Evolutionary conservation across 2,113 vertebrate genomes (phyloP).

Genomic region (Arothron firmamentum): DNA sequence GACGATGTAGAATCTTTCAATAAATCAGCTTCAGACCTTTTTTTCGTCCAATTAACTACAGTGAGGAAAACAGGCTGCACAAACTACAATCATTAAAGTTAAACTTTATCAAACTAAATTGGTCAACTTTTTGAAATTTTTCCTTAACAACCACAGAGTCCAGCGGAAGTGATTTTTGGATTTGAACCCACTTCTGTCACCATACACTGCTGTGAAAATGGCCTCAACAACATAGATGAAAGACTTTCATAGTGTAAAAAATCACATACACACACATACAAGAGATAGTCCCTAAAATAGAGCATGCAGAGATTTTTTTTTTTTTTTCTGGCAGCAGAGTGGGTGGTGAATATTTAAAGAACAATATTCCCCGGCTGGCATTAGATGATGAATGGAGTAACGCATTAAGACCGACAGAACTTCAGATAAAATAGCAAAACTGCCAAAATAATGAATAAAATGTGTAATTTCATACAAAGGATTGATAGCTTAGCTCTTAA

Average conservation of each 20-base stretch:
- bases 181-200: no score
- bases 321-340: slow-evolving; percentile 3
- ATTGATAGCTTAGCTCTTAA: slow-evolving; percentile 19
- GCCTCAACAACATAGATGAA: no score
- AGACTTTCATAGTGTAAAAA: neutral
- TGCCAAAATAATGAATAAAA: slow-evolving; percentile 30
- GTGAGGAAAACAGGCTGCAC: no score
- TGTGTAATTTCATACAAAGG: slow-evolving; percentile 17
- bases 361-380: slow-evolving; percentile 26
- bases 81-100: no score
- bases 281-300: slow-evolving; percentile 3
- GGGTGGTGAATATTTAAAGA: slow-evolving; percentile 10
- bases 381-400: slow-evolving; percentile 38
- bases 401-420: slow-evolving; percentile 25
- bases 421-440: slow-evolving; percentile 20
- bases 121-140: no score
- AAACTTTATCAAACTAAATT: no score
- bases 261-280: slow-evolving; percentile 4
- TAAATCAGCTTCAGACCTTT: no score
- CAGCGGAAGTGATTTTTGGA: no score
- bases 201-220: no score
- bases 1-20: no score
- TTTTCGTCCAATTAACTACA: no score
- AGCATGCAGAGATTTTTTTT: slow-evolving; percentile 16
- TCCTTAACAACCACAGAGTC: no score